These are phyloP conservation scores for Lypha dubia DNA, from an alignment of 2,888 invertebrate species.

Conservation along the genomic window DNA sequence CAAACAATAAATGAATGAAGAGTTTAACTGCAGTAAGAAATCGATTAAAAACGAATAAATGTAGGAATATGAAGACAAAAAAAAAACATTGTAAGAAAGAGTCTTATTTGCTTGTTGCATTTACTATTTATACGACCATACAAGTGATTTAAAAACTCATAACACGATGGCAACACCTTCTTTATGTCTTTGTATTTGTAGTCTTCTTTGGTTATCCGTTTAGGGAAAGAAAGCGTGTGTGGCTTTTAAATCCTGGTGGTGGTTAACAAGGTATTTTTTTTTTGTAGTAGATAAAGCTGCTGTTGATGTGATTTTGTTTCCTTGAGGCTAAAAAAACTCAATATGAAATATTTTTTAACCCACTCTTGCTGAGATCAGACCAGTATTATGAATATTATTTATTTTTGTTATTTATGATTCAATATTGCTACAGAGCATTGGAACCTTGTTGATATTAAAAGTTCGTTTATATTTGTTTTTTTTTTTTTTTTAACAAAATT, in stretches of 20 bases:
- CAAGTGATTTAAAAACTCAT: constrained; percentile 81
- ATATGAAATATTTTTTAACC: constrained; percentile 8
- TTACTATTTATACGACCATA: constrained; percentile 41
- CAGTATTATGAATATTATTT: constrained; percentile 73
- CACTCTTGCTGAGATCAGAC: constrained; percentile 4
- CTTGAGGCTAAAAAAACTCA: constrained; percentile 56
- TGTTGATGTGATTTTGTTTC: constrained; percentile 44
- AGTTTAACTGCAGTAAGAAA: constrained; percentile 73
- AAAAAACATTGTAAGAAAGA: constrained; percentile 49
- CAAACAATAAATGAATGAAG: constrained; percentile 49
- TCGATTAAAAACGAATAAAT: constrained; percentile 82
- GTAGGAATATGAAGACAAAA: constrained; percentile 75
- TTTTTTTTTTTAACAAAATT: constrained; percentile 65
- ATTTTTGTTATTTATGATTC: constrained; percentile 74
- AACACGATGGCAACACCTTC: constrained; percentile 81
- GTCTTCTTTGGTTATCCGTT: constrained; percentile 6
- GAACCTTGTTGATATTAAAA: constrained; percentile 6
- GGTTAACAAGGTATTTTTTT: not conserved
- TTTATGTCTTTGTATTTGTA: constrained; percentile 73
- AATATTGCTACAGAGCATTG: constrained; percentile 52
- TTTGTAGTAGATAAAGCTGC: constrained; percentile 29
- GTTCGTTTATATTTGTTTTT: constrained; percentile 6
- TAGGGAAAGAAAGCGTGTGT: constrained; percentile 75
- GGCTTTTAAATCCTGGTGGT: constrained; percentile 67
- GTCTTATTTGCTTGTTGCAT: constrained; percentile 62